These are phyloP conservation scores for Balaeniceps rex DNA, from an alignment of 2,113 vertebrate genomes.

Conservation along the genomic window DNA sequence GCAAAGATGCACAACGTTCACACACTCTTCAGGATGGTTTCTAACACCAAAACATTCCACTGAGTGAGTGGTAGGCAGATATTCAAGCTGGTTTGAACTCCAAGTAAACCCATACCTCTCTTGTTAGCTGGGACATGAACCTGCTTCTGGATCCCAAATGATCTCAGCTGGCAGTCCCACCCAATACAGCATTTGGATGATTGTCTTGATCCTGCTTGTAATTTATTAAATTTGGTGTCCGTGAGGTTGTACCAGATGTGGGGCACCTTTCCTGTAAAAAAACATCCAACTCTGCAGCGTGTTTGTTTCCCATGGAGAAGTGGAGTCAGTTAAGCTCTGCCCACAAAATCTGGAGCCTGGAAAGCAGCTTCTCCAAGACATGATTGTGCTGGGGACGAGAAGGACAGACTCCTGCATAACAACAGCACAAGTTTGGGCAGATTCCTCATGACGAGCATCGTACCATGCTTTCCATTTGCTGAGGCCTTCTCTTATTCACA, in stretches of 20 bases:
- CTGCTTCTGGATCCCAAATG: background rate
- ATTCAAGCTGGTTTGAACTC: background rate
- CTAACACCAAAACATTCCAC: background rate
- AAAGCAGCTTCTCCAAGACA: background rate
- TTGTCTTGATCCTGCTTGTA: background rate
- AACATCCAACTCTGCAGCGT: background rate
- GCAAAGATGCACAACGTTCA: slow-evolving; percentile 57
- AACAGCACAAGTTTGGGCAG: background rate
- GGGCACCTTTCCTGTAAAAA: background rate
- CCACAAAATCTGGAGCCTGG: background rate
- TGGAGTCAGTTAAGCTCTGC: background rate
- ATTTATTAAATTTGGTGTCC: background rate
- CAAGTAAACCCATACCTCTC: background rate
- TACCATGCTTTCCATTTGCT: background rate
- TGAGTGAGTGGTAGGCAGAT: background rate
- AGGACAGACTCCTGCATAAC: background rate
- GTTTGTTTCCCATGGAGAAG: background rate
- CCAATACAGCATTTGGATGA: background rate
- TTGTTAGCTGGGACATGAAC: background rate
- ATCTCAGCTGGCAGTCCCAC: slow-evolving; percentile 32
- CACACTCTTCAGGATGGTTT: background rate
- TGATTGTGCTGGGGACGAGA: background rate
- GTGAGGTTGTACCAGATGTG: background rate
- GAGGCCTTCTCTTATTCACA: background rate
- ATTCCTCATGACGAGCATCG: background rate